Base-by-base conservation (phyloP, 2,113 vertebrate genomes). In the Brevimyrus niger region DNA sequence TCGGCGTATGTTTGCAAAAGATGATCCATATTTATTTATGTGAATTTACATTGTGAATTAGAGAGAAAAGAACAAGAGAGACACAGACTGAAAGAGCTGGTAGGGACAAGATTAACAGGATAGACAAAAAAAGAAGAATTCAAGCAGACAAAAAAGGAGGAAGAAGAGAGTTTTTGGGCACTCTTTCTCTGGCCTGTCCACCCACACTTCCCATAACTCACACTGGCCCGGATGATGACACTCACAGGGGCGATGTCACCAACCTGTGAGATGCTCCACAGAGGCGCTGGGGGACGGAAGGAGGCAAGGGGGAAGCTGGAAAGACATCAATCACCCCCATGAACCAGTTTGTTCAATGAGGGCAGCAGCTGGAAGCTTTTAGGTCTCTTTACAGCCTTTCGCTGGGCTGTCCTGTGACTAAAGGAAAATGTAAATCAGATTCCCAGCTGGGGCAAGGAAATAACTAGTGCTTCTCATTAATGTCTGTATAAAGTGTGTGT, bases 351-450 rank as follows among this genome's bases (percentile, higher is more conserved):
- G 85, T 35, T 53, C 48, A 87, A 51, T 53, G 46, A 53, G 85
- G 48, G 27, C 50, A 35, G 48, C 50, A 53, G n/a, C 47, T 53
- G 27, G 85, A 31, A 87, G 50, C 85, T 53, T 55, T 53, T 87
- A 53, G 50, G n/a, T 46, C 85, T 87, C 27, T 31, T 86, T 19
- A 86, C 13, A 6, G 84, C 21, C n/a, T 31, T 87, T 53, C 35
- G 85, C 27, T 87, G 83, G 44, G 50, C 17, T 53, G 48, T 27
- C 82, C 48, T 87, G 83, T 50, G 73, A 80, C 73, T 80, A 80
- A 80, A 80, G 73, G 69, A 80, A 80, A 80, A 80, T 80, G 73
- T 6, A 80, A 80, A 80, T 48, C 83, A 86, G 47, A 86, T n/a
- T 50, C 83, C 19, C 83, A 48, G 83, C 47, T 86, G 83, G 83